Conservation (phyloP, 2,113 vertebrate genomes). For the Cervus canadensis region DNA sequence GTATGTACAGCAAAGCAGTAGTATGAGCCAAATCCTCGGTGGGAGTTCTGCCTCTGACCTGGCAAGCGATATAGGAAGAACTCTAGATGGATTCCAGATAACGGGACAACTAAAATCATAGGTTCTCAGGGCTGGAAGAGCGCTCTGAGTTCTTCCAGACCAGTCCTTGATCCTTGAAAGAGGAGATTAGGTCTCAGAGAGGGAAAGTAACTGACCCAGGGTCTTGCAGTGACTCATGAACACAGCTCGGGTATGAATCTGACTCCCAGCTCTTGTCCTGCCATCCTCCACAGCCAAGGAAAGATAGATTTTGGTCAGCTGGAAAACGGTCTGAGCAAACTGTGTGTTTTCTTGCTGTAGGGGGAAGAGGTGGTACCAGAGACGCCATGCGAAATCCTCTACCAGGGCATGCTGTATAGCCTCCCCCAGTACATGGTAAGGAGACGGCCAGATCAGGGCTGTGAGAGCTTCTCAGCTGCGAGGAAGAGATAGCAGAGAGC, state of each 20-base stretch:
- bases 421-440: constrained; percentile 98
- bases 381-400: constrained; percentile 90
- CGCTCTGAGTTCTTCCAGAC: background rate
- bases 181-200: constrained; percentile 18
- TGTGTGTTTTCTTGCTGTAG: constrained; percentile 73
- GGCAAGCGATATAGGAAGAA: background rate
- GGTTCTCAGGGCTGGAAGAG: background rate
- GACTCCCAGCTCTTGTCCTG: background rate
- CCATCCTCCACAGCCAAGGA: background rate
- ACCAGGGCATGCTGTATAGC: constrained; percentile 93
- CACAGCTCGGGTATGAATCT: background rate
- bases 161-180: background rate
- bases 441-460: background rate
- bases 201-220: background rate
- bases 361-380: constrained; percentile 95
- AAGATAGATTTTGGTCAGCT: background rate
- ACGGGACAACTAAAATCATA: background rate
- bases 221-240: background rate
- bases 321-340: background rate
- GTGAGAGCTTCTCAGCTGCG: background rate
- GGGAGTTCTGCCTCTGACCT: background rate
- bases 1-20: background rate
- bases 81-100: background rate
- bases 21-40: background rate
- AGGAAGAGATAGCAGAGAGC: background rate